phyloP scores from a whole-genome alignment of 2,888 invertebrate genomes.

The Asteroscopus sphinx region DNA sequence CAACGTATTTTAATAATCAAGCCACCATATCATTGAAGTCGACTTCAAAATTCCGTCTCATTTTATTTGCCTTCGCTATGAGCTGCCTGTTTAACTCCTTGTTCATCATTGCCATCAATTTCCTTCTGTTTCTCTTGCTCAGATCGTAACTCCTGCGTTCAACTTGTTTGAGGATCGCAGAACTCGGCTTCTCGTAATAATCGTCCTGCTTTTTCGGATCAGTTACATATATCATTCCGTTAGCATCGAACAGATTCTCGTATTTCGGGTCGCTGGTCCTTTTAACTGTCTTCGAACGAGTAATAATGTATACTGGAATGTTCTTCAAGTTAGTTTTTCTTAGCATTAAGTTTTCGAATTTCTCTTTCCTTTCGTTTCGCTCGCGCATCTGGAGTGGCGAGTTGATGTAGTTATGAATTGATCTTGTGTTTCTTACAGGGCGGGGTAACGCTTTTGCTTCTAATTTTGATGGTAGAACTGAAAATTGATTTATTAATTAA shows the following conservation, averaged over 20 bases:
- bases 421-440: neutral
- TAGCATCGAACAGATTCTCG: neutral
- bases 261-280: neutral
- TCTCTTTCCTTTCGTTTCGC: neutral
- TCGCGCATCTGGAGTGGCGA: neutral
- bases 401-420: neutral
- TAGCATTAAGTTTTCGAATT: neutral
- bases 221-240: neutral
- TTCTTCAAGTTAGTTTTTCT: neutral
- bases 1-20: neutral
- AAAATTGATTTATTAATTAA: neutral
- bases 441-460: neutral
- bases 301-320: neutral
- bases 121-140: neutral
- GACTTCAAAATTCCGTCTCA: neutral
- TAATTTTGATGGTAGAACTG: neutral
- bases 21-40: slow-evolving; percentile 13
- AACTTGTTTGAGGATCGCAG: too few relatives aligned
- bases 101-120: slow-evolving; percentile 16
- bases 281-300: neutral
- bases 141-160: slow-evolving; percentile 1
- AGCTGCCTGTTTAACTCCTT: slow-evolving; percentile 3
- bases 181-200: neutral
- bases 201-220: neutral
- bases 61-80: neutral